These are phyloP conservation scores for Aphidius gifuensis DNA, from an alignment of 1,140 invertebrate species.

Conservation along the genomic window DNA sequence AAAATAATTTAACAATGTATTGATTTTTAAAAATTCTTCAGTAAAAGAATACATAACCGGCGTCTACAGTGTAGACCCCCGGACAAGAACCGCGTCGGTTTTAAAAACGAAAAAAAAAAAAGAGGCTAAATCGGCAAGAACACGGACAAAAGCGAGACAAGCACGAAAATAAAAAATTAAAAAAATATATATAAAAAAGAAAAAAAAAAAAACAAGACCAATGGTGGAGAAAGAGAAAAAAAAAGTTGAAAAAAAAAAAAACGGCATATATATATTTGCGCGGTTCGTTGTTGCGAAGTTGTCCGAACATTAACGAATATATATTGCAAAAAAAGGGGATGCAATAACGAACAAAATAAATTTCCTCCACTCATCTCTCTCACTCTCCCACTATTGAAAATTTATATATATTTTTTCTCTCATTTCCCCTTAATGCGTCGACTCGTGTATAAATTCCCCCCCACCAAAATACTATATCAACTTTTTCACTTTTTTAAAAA, in stretches of 20 bases:
- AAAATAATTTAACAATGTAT: neutral
- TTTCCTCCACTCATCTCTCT: neutral
- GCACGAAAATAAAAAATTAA: neutral
- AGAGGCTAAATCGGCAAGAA: conserved; percentile 1
- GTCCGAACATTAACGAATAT: neutral
- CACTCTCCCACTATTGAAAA: neutral
- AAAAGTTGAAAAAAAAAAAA: conserved; percentile 6
- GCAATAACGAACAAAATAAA: conserved; percentile 1
- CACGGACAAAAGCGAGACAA: conserved; percentile 6
- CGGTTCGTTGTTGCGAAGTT: conserved; percentile 8
- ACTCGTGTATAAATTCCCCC: neutral
- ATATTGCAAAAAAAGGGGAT: neutral
- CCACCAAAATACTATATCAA: too few species aligned
- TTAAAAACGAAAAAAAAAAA: conserved; percentile 1
- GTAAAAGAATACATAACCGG: neutral
- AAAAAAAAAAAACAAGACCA: conserved; percentile 10
- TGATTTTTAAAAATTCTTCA: conserved; percentile 22
- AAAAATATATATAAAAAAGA: neutral
- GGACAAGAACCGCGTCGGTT: neutral
- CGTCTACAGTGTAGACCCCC: neutral
- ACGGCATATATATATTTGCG: conserved; percentile 14
- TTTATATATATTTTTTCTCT: neutral
- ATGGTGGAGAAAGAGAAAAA: neutral
- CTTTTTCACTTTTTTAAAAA: too few species aligned
- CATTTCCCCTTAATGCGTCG: neutral